Evolutionary conservation across 1,140 invertebrate genomes (phyloP), one percentile per base, ranked within the genome.

Genomic region (Drosophila aff.): DNA sequence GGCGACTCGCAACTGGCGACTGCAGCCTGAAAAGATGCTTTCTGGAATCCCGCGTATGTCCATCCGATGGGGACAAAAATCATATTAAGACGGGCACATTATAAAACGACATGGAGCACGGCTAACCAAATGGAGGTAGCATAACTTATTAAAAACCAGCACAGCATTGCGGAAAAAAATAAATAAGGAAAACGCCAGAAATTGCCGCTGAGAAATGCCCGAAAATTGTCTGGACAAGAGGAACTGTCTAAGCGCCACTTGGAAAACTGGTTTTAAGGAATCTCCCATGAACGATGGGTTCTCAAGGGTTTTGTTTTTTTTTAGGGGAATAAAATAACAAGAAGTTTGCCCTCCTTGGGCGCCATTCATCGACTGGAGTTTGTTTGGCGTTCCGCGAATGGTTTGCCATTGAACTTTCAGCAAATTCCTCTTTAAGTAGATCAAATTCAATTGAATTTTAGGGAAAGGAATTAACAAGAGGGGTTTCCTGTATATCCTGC

Each of bases 31-130:
- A 81, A 79, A 71, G 79, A 77, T 85, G 71, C 79, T 65, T 89
- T 90, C 81, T 90, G 85, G 85, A 90, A 90, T 90, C 75, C 52
- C 33, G 53, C 63, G 65, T 65, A 90, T 90, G 81, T 85, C 85
- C 81, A 71, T 74, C 79, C 46, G 62, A 61, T 47, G 85, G 85
- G 71, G 85, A 81, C 85, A 90, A 85, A 90, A 90, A 85, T 90
- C 81, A 90, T 90, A 90, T 90, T 90, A 90, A 90, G 81, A 76
- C 81, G 26, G 86, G 67, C 85, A 90, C 85, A 82, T 90, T 90
- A 90, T 90, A 90, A 90, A 87, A 79, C 82, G 77, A 79, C 78
- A 85, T 85, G 21, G 44, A 47, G 59, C 36, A 61, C 36, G 36
- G 36, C 36, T 38, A 38, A 38, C 36, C 36, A 38, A 38, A 38